Conservation (phyloP, 2,888 invertebrate species). For the Hesperia comma region DNA sequence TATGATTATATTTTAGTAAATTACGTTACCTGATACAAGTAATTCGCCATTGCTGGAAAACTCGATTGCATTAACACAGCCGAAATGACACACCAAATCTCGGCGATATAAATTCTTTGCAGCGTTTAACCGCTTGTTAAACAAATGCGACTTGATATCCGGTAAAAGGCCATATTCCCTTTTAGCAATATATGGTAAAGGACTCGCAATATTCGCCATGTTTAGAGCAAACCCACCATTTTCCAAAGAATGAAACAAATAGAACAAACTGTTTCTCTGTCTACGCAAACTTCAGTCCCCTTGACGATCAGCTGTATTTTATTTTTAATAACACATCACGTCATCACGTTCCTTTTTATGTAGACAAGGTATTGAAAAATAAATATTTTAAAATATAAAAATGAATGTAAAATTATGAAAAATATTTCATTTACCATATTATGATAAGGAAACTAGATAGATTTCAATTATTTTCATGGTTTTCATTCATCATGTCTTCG, state of each 20-base stretch:
- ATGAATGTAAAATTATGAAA: no score
- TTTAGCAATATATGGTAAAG: slow-evolving; percentile 83
- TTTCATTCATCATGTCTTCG: no score
- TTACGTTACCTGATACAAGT: slow-evolving; percentile 91
- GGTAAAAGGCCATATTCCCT: slow-evolving; percentile 85
- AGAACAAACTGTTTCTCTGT: slow-evolving; percentile 12
- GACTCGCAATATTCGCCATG: slow-evolving; percentile 83
- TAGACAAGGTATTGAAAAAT: slow-evolving; percentile 1
- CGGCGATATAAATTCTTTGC: slow-evolving; percentile 92
- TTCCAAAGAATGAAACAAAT: slow-evolving; percentile 56
- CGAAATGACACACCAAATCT: slow-evolving; percentile 95
- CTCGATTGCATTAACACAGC: slow-evolving; percentile 98
- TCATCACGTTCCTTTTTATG: slow-evolving; percentile 54
- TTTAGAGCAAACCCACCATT: slow-evolving; percentile 73
- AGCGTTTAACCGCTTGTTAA: slow-evolving; percentile 85
- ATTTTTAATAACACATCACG: slow-evolving; percentile 69
- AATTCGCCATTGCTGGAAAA: slow-evolving; percentile 95
- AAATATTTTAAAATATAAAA: no score
- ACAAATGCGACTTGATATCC: slow-evolving; percentile 84
- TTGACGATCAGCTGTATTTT: slow-evolving; percentile 77
- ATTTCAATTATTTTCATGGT: no score
- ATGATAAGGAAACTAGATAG: neutral
- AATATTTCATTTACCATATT: no score
- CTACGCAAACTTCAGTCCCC: slow-evolving; percentile 47
- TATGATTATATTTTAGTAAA: neutral